phyloP scores from a whole-genome alignment of 2,113 vertebrate species.

The Lepus americanus region DNA sequence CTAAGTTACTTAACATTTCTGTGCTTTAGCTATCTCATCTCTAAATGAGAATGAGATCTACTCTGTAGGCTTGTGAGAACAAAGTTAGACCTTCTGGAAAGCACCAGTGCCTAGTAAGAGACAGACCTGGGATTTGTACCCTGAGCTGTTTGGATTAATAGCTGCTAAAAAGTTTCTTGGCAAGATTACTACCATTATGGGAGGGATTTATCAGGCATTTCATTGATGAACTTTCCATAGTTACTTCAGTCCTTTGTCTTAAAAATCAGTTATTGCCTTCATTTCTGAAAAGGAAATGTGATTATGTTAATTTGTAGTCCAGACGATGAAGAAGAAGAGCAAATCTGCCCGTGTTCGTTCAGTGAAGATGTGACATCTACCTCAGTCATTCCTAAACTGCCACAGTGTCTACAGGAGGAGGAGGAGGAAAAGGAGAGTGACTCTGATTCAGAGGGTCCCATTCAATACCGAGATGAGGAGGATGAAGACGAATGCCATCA shows the following conservation, averaged over 20 bases:
- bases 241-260: conserved; percentile 37
- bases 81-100: conserved; percentile 18
- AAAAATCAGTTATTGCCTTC: conserved; percentile 13
- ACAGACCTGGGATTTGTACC: conserved; percentile 25
- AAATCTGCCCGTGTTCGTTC: conserved; percentile 88
- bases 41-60: not conserved
- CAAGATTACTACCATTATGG: conserved; percentile 8
- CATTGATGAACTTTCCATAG: not conserved
- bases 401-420: conserved; percentile 92
- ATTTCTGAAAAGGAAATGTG: conserved; percentile 75
- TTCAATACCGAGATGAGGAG: conserved; percentile 95
- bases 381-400: conserved; percentile 90
- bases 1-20: not conserved
- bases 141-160: conserved; percentile 21
- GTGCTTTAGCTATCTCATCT: not conserved
- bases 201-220: not conserved
- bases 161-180: conserved; percentile 24
- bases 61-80: not conserved
- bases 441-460: conserved; percentile 96
- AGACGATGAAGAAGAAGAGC: conserved; percentile 94
- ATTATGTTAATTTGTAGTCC: conserved; percentile 82
- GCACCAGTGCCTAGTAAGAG: not conserved
- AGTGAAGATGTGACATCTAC: conserved; percentile 89
- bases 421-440: conserved; percentile 91
- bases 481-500: conserved; percentile 94